Evolutionary conservation across 2,888 invertebrate species (phyloP), one percentile per base, ranked within the genome.

Genomic region (Nasonovia ribisnigri): DNA sequence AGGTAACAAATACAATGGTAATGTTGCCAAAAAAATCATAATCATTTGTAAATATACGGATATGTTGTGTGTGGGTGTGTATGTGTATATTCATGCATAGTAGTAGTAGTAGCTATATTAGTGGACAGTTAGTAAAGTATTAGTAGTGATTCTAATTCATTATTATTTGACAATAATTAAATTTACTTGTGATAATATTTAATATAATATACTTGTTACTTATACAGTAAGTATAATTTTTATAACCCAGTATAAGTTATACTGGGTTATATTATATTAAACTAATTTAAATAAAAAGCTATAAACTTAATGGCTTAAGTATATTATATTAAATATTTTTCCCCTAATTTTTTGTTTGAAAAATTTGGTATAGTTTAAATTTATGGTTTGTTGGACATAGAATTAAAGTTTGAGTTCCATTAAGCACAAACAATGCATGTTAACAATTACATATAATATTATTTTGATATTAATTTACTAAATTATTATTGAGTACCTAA

Each of bases 351-450:
- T 43, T 77, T 26, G 24, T 90, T 67, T 90, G 16, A 90, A 11
- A 77, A 84, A 90, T 36, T 77, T 84, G 26, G 10, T 54, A 51
- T 42, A 54, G 20, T 51, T 88, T 51, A 51, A 16, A n/a, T 36
- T 51, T 13, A 26, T 91, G 54, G 51, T 24, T 13, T 90, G 51
- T 84, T 84, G 42, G 42, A 92, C 6, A 43, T 86, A 57, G 43
- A 57, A 24, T 88, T 88, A 54, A 92, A 77, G 43, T 92, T 88
- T 92, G 88, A 88, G 88, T 92, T 77, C 67, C 54, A 88, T 92
- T 77, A 77, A 51, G 60, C 51, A 92, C 20, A 8, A 42, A 88
- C 16, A 54, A 20, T 88, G 92, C 92, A 92, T 88, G 88, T 88
- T 88, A 92, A 92, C 11, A 77, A 77, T 67, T 26, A 26, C 77